Evolutionary conservation across 2,113 vertebrate species (phyloP), one percentile per base, ranked within the genome.

Genomic region (Oncorhynchus nerka): DNA sequence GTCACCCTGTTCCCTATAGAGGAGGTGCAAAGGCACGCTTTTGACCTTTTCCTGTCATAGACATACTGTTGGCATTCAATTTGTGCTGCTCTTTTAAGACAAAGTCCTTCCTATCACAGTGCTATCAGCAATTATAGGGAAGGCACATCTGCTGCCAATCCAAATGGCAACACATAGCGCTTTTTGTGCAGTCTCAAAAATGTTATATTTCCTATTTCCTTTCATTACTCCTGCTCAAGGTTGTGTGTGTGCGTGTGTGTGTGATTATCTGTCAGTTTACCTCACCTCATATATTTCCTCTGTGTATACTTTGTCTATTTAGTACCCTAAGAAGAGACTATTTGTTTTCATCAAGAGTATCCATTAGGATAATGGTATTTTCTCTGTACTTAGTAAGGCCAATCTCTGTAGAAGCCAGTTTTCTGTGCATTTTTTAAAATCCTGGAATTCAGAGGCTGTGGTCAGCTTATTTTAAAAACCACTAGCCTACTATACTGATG

Each of bases 291-390:
- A 57, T 57, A 20, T 57, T 16, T 57, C 55, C 39, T 11, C 39
- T 11, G 39, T 45, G 15, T 57, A 15, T 20, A 57, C 55, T 20
- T 57, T 15, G 69, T 78, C 70, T 67, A 61, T 48, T 73, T 72
- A 83, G 77, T 65, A 71, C 69, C 74, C 57, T 72, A 76, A 74
- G 68, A 49, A 32, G 30, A 65, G 66, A 68, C 75, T 71, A 84
- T 83, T 84, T 79, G 74, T 84, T 83, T 73, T 75, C 77, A 69
- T 45, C 39, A 45, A 45, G 39, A 45, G 39, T 45, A 45, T 79
- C 77, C 78, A 83, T 84, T 87, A 87, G 66, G 16, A 76, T 84
- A 80, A 84, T 86, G 80, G 78, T 81, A 69, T 77, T 66, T 74
- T 77, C 55, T 81, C 80, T 70, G 77, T 73, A 68, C 79, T 75